Percentiles rank a stretch among this genome's conserved stretches.
Conservation (phyloP, 2,113 vertebrate genomes). For the Sigmodon hispidus region DNA sequence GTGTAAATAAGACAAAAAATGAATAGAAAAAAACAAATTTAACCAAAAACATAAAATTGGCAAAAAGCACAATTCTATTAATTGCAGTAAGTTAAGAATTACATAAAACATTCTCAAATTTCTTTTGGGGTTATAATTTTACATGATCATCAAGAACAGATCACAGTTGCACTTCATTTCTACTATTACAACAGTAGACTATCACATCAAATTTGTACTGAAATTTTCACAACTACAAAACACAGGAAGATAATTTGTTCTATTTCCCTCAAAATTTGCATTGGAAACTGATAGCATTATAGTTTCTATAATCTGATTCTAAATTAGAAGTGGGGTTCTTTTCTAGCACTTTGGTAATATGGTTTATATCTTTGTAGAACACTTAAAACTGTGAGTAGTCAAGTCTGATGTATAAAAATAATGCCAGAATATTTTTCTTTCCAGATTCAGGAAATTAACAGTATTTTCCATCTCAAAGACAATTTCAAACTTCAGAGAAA, state of each 20-base stretch:
- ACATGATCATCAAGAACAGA: not conserved
- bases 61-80: not conserved
- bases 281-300: not conserved
- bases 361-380: too few species aligned
- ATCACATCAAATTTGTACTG: not conserved
- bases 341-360: too few species aligned
- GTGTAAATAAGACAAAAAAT: not conserved
- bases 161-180: conserved; percentile 12
- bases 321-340: not conserved
- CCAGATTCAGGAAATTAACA: too few species aligned
- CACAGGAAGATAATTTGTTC: not conserved
- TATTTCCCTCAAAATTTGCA: not conserved
- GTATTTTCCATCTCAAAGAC: too few species aligned
- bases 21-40: not conserved
- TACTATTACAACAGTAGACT: not conserved
- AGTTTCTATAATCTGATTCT: not conserved
- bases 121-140: not conserved
- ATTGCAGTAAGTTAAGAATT: not conserved
- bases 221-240: not conserved
- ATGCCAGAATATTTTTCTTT: too few species aligned
- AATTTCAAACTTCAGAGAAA: too few species aligned
- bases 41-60: not conserved
- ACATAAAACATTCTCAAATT: not conserved
- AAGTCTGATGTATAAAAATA: too few species aligned
- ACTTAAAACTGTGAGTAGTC: too few species aligned